Evolutionary conservation across 2,113 vertebrate species (phyloP).

Genomic region (Malurus melanocephalus): DNA sequence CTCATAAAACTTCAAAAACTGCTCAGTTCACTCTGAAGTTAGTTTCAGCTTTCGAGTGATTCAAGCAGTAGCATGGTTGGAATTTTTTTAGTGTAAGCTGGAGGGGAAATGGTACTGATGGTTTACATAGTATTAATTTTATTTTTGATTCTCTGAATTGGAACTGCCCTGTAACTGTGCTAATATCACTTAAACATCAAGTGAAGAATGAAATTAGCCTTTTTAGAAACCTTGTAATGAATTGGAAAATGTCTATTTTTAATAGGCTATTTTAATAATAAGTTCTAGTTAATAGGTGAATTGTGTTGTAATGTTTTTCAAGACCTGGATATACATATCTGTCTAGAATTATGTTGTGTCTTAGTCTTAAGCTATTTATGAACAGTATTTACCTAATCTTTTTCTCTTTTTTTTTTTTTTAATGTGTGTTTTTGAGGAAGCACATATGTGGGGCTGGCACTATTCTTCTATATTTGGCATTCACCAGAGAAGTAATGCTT

Average conservation of each 20-base stretch:
- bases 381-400: background rate
- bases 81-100: background rate
- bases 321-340: background rate
- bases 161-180: background rate
- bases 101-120: background rate
- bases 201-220: background rate
- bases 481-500: background rate
- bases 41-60: background rate
- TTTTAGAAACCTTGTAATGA: background rate
- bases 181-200: background rate
- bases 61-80: background rate
- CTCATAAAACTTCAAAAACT: background rate
- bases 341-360: background rate
- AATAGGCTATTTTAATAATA: background rate
- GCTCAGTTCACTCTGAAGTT: background rate
- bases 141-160: background rate
- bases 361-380: background rate
- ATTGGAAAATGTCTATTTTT: background rate
- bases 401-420: background rate
- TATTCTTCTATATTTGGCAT: background rate
- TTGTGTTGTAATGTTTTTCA: background rate
- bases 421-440: background rate
- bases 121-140: background rate
- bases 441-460: background rate
- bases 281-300: background rate